phyloP scores from a whole-genome alignment of 2,797 vertebrate species.

The Eurystomus glaucurus region DNA sequence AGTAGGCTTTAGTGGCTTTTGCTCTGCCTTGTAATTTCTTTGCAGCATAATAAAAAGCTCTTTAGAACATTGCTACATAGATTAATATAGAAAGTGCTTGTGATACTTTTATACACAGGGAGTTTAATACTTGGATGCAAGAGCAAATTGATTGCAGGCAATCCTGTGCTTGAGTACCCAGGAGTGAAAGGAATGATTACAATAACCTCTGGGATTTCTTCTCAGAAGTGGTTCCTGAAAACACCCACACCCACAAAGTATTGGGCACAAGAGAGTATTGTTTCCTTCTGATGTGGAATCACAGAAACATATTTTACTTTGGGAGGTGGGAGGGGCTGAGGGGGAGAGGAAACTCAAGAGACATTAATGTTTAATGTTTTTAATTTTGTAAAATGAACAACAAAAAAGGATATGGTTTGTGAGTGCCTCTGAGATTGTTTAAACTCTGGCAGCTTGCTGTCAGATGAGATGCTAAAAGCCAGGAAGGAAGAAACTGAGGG shows the following conservation, averaged over 20 bases:
- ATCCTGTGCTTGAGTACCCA: constrained; percentile 79
- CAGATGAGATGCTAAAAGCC: constrained; percentile 57
- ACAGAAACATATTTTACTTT: constrained; percentile 79
- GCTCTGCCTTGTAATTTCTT: constrained; percentile 78
- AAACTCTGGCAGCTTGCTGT: constrained; percentile 66
- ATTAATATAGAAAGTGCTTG: constrained; percentile 82
- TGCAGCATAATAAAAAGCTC: constrained; percentile 78
- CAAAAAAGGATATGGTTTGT: constrained; percentile 73
- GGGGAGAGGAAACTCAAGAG: constrained; percentile 76
- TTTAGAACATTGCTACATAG: constrained; percentile 78
- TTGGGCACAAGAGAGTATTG: constrained; percentile 67
- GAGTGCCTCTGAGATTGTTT: constrained; percentile 64
- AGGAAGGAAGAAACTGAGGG: constrained; percentile 17
- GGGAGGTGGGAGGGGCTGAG: constrained; percentile 56
- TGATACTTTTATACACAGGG: constrained; percentile 78
- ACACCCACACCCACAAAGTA: constrained; percentile 63
- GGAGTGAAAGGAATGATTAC: constrained; percentile 80
- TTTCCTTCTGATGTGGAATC: constrained; percentile 77
- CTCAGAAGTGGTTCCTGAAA: constrained; percentile 74
- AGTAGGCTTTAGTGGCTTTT: constrained; percentile 71
- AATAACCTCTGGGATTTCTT: constrained; percentile 78
- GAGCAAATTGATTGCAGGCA: constrained; percentile 84
- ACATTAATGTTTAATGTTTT: constrained; percentile 82
- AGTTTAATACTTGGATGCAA: constrained; percentile 79
- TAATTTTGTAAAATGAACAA: constrained; percentile 80